These are phyloP conservation scores for Drosophila dunni DNA, from an alignment of 1,140 invertebrate genomes.

Conservation along the genomic window DNA sequence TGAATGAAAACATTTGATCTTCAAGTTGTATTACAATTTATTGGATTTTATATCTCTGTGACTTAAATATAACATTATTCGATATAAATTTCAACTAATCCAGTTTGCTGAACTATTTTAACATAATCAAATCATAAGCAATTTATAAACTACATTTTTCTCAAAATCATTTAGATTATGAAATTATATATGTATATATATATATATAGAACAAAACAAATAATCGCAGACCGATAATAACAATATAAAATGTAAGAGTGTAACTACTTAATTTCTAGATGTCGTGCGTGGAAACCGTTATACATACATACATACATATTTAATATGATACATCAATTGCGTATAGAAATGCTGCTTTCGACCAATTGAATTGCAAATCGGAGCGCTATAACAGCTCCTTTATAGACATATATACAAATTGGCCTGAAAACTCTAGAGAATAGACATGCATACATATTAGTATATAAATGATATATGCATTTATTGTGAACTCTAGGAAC, in stretches of 20 bases:
- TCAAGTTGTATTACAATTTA: constrained; percentile 43
- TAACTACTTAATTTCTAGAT: constrained; percentile 41
- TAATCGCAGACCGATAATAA: constrained; percentile 37
- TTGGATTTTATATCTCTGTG: constrained; percentile 44
- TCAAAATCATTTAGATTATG: constrained; percentile 8
- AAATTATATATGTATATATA: constrained; percentile 4
- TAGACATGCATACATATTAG: constrained; percentile 25
- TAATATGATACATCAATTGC: constrained; percentile 39
- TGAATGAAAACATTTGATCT: constrained; percentile 2
- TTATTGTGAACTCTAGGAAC: constrained; percentile 44
- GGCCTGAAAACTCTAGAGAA: constrained; percentile 2
- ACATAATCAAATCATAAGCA: constrained; percentile 19
- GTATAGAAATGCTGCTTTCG: constrained; percentile 38
- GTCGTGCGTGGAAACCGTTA: constrained; percentile 42
- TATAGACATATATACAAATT: constrained; percentile 1
- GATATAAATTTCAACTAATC: constrained; percentile 44
- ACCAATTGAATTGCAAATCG: constrained; percentile 17
- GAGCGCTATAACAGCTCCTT: constrained; percentile 43
- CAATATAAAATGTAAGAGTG: constrained; percentile 21
- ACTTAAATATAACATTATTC: constrained; percentile 46
- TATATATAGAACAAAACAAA: constrained; percentile 36
- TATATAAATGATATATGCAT: constrained; percentile 8
- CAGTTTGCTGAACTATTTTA: constrained; percentile 18
- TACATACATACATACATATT: constrained; percentile 23
- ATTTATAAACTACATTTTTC: constrained; percentile 7